Percentiles rank a stretch among this genome's conserved stretches.
Evolutionary conservation across 2,113 vertebrate species (phyloP).

Genomic region (Pluvialis apricaria): DNA sequence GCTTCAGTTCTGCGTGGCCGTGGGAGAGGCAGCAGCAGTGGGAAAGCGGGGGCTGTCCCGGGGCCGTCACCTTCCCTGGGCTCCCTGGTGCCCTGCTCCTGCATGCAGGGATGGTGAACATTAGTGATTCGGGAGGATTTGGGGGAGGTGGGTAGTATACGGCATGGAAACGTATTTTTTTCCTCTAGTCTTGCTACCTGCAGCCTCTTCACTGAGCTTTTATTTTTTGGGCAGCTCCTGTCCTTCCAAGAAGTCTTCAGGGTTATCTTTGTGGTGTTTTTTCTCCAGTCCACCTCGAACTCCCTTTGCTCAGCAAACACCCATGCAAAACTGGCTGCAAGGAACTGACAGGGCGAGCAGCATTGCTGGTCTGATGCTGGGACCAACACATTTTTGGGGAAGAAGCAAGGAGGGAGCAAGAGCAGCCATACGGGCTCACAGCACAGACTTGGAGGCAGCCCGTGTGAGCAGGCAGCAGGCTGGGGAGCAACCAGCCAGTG

Average conservation of each 20-base stretch:
- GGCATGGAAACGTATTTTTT: neutral
- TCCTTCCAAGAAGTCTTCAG: neutral
- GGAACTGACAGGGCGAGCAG: accelerated
- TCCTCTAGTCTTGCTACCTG: neutral
- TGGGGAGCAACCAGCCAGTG: neutral
- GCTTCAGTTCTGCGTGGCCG: neutral
- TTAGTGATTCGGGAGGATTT: neutral
- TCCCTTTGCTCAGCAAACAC: neutral
- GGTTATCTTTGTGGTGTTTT: neutral
- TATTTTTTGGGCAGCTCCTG: neutral
- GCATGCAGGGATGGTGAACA: neutral
- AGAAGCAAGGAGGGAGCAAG: neutral
- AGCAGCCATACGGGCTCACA: neutral
- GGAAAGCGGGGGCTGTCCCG: neutral
- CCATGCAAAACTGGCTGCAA: neutral
- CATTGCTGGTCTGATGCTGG: neutral
- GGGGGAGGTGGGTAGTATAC: neutral
- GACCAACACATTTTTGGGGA: accelerated
- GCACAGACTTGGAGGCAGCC: neutral
- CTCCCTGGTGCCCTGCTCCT: neutral
- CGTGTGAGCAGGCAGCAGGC: neutral
- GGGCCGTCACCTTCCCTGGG: neutral
- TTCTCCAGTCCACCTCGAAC: neutral
- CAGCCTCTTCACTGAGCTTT: neutral
- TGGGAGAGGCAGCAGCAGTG: neutral